Conservation (phyloP, 2,888 invertebrate genomes). For the Tyria jacobaeae region DNA sequence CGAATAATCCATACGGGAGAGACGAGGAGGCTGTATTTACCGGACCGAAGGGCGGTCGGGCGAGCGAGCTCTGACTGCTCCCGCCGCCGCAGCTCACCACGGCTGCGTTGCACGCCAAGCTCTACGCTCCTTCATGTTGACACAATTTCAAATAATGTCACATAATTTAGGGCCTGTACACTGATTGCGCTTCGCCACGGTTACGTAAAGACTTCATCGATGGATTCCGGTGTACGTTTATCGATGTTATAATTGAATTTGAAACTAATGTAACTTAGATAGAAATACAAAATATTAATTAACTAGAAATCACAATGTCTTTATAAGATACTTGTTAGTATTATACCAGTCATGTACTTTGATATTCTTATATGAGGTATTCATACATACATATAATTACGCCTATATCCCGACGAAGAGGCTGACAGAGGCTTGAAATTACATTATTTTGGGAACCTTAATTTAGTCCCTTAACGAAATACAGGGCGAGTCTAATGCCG, state of each 20-base stretch:
- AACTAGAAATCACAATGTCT: conserved; percentile 17
- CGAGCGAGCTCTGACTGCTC: conserved; percentile 70
- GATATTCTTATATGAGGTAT: too few relatives aligned
- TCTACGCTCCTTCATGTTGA: conserved; percentile 74
- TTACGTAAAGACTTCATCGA: conserved; percentile 47
- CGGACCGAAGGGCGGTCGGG: conserved; percentile 81
- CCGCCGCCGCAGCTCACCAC: conserved; percentile 63
- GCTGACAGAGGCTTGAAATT: too few relatives aligned
- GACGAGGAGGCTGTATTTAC: conserved; percentile 83
- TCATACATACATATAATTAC: too few relatives aligned
- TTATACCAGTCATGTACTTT: neutral
- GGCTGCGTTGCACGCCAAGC: conserved; percentile 55
- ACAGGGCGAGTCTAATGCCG: too few relatives aligned
- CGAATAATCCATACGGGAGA: conserved; percentile 84
- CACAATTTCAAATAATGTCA: conserved; percentile 82
- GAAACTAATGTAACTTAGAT: conserved; percentile 43
- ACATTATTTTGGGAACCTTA: too few relatives aligned
- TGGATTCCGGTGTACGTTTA: conserved; percentile 38
- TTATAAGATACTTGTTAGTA: conserved; percentile 7
- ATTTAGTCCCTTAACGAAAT: too few relatives aligned
- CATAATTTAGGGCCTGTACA: conserved; percentile 67
- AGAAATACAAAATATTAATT: conserved; percentile 23
- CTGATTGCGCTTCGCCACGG: conserved; percentile 61
- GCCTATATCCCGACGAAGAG: too few relatives aligned
- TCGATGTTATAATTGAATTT: conserved; percentile 36